Conservation (phyloP, 2,113 vertebrate species). For the Cavia porcellus region DNA sequence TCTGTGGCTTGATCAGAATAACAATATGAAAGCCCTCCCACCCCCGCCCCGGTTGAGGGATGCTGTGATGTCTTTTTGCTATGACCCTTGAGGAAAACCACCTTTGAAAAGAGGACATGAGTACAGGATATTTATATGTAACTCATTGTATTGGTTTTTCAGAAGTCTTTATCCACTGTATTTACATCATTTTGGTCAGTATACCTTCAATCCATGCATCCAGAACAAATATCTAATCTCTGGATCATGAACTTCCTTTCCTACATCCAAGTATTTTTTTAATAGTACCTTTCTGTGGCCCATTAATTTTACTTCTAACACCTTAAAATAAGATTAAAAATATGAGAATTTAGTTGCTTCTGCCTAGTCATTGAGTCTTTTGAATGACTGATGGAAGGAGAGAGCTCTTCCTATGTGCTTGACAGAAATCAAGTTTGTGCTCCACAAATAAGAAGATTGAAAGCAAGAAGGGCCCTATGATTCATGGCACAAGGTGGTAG, state of each 20-base stretch:
- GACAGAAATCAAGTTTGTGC: constrained; percentile 72
- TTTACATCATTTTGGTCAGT: not conserved
- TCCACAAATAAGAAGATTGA: constrained; percentile 60
- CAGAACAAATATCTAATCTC: not conserved
- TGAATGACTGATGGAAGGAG: constrained; percentile 69
- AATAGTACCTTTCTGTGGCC: constrained; percentile 44
- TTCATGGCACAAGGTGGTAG: constrained; percentile 15
- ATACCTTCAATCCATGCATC: not conserved
- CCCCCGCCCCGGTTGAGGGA: not conserved
- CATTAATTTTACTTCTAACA: constrained; percentile 80
- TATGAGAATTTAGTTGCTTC: constrained; percentile 55
- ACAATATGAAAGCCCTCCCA: no score
- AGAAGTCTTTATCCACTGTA: not conserved
- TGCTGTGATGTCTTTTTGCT: not conserved
- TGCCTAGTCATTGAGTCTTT: constrained; percentile 60
- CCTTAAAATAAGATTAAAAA: constrained; percentile 73
- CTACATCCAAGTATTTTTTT: constrained; percentile 16
- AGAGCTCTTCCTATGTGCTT: constrained; percentile 7
- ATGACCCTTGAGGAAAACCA: not conserved
- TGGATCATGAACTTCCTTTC: constrained; percentile 57
- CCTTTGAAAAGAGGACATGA: not conserved
- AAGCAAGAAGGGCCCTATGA: constrained; percentile 44
- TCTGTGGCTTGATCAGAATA: not conserved
- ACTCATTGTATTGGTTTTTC: not conserved
- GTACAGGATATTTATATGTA: not conserved